Evolutionary conservation across 1,140 invertebrate species (phyloP).

Genomic region (Halictus rubicundus): DNA sequence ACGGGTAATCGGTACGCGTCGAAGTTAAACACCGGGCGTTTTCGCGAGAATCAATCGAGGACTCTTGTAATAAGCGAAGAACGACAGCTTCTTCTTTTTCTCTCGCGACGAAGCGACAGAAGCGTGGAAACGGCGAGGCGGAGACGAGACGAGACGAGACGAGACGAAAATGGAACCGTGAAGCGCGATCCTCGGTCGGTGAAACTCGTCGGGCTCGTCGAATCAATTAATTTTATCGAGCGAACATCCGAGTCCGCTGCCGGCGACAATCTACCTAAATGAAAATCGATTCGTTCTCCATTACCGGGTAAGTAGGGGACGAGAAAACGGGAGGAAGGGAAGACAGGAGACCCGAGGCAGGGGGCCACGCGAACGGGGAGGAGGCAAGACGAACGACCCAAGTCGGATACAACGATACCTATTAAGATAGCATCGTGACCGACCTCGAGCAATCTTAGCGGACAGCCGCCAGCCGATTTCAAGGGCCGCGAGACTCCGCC

Average conservation of each 20-base stretch:
- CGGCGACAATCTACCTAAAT: constrained; percentile 56
- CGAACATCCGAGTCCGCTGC: constrained; percentile 22
- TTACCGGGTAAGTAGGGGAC: constrained; percentile 55
- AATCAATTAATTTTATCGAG: constrained; percentile 63
- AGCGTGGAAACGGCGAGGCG: too few relatives aligned
- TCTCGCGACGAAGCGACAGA: too few relatives aligned
- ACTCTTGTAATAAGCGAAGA: neutral
- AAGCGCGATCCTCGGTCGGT: constrained; percentile 5
- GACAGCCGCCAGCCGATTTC: constrained; percentile 39
- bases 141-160: neutral
- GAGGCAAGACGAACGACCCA: constrained; percentile 39
- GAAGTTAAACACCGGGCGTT: neutral
- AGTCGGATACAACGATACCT: constrained; percentile 63
- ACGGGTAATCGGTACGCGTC: neutral
- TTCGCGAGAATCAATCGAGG: neutral
- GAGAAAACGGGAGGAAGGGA: neutral
- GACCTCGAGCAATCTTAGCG: constrained; percentile 52
- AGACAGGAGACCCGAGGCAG: too few relatives aligned
- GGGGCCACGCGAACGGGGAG: neutral
- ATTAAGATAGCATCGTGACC: constrained; percentile 63
- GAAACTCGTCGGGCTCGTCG: constrained; percentile 46
- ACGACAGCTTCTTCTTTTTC: neutral
- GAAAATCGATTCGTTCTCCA: constrained; percentile 62
- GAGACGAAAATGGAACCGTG: neutral
- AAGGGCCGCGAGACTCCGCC: constrained; percentile 32